Conservation (phyloP, 2,888 invertebrate species). For the Ormyrus thymus region DNA sequence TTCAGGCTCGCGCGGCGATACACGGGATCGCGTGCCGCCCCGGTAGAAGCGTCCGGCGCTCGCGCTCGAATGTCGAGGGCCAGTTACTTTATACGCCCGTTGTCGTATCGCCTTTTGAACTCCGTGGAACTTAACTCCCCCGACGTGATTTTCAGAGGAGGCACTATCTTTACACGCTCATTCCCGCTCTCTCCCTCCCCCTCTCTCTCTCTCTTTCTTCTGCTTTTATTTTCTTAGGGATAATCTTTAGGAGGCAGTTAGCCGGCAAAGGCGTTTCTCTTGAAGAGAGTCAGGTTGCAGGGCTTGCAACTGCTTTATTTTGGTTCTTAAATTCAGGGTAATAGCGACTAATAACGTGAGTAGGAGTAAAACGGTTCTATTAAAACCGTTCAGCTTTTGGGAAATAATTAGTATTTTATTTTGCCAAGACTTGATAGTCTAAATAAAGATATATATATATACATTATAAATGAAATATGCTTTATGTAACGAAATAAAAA, state of each 20-base stretch:
- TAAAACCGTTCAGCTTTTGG: no score
- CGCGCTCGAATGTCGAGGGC: background rate
- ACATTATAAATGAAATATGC: no score
- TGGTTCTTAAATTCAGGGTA: no score
- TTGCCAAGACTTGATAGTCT: no score
- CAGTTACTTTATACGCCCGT: background rate
- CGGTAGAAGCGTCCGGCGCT: conserved; percentile 17
- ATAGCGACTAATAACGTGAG: no score
- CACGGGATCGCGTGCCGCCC: background rate
- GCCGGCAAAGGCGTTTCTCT: background rate
- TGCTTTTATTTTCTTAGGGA: conserved; percentile 5
- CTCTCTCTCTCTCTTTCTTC: background rate
- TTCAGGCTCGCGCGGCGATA: background rate
- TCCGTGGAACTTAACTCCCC: conserved; percentile 41
- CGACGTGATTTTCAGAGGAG: conserved; percentile 24
- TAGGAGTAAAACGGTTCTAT: no score
- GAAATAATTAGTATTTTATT: no score
- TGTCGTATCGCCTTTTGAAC: conserved; percentile 18
- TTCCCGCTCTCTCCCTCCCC: background rate
- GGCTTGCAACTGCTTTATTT: no score
- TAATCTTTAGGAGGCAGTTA: conserved; percentile 11
- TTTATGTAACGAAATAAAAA: no score
- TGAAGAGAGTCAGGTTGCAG: no score
- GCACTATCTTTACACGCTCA: conserved; percentile 33
- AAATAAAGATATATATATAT: no score